Base-by-base conservation (phyloP, 2,888 invertebrate species). In the Cheilosia scutellata region DNA sequence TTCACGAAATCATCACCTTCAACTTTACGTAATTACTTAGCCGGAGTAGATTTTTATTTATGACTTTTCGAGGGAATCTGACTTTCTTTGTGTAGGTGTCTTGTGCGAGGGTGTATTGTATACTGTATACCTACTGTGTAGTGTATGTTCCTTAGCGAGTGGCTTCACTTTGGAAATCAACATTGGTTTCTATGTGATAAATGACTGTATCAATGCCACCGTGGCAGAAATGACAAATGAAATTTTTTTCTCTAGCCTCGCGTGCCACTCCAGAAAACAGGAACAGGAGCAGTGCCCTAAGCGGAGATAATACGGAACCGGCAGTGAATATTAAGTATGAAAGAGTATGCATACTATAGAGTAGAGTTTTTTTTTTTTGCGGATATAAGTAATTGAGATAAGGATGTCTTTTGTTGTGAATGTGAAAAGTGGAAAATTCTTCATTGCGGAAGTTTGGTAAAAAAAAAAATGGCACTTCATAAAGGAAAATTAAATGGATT, bases 171-270 rank as follows among this genome's bases (percentile, higher is more conserved):
- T 62, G 53, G 71, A 80, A 84, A 65, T 80, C 72, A 75, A 70
- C 84, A 80, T 84, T 71, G 84, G 84, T 76, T 71, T 49, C 70
- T 75, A 65, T 70, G 80, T 84, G 84, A 84, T 84, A 84, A 84
- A 84, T 84, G 84, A 80, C 84, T 80, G 49, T 84, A 84, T 84
- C 84, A 84, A 80, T 84, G 80, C 80, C 75, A 75, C 40, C 80
- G 84, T 80, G 84, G 84, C 84, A 84, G 65, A 84, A 84, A 80
- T 84, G 84, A 84, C 84, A 84, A 84, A 84, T 84, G 84, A 80
- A 71, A 65, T 80, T 66, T 75, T 76, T 37, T 42, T n/a, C n/a
- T 37, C 9, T 25, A 9, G 37, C 37, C 47, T 57, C 25, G 20
- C 4, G 13, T 55, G 16, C 47, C 31, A 31, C 37, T 29, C 27